phyloP scores from a whole-genome alignment of 2,797 vertebrate genomes.

The Periparus ater region DNA sequence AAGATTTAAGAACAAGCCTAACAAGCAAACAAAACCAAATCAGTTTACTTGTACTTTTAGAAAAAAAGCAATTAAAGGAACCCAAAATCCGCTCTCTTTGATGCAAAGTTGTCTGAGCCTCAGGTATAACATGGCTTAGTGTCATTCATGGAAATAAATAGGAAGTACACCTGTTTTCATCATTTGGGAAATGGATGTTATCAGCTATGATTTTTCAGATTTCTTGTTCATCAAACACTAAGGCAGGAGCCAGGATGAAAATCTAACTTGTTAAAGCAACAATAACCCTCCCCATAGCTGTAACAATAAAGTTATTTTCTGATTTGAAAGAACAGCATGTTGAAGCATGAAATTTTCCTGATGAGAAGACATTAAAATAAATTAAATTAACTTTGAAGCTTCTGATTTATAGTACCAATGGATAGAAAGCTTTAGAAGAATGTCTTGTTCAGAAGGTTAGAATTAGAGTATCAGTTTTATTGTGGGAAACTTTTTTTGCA shows the following conservation, averaged over 20 bases:
- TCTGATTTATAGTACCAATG: not conserved
- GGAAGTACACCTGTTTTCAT: not conserved
- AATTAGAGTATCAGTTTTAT: not conserved
- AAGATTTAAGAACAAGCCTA: not conserved
- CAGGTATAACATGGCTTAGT: not conserved
- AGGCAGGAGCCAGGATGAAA: not conserved
- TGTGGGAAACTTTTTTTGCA: slow-evolving; percentile 3
- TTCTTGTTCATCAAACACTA: not conserved
- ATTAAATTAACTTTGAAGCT: not conserved
- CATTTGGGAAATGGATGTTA: not conserved
- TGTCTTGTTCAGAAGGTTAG: not conserved
- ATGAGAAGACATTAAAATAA: not conserved
- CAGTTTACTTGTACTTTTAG: not conserved
- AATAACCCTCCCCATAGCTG: not conserved
- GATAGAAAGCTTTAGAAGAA: not conserved
- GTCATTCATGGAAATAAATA: not conserved
- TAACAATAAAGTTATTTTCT: not conserved
- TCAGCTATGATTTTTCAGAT: not conserved
- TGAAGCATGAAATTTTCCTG: not conserved
- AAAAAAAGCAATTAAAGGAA: not conserved
- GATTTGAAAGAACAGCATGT: not conserved
- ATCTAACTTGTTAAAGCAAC: not conserved
- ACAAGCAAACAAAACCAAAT: not conserved
- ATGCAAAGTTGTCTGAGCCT: not conserved
- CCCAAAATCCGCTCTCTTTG: not conserved